Base-by-base conservation (phyloP, 2,113 vertebrate genomes). In the Nanorana parkeri region DNA sequence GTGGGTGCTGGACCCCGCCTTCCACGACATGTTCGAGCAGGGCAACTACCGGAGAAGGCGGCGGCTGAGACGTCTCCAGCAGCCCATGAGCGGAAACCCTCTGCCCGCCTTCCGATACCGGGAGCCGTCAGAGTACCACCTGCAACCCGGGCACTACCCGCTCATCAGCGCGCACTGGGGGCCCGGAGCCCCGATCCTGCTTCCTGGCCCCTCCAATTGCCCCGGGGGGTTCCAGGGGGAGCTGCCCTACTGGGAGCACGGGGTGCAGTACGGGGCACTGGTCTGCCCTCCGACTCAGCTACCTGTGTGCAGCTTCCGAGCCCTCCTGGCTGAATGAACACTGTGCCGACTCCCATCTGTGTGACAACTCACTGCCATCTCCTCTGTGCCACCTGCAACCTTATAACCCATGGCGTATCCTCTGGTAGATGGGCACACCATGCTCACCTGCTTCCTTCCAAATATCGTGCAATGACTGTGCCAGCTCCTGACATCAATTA, bases 1-100 rank as follows among this genome's bases (percentile, higher is more conserved):
- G 54, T 95, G 95, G 95, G 87, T 81, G 15, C 85, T 96, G 79
- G 93, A 95, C 24, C 92, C 54, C 0, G 89, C 93, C 0, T 96
- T 91, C 77, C 90, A 88, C 1, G 90, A 92, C 82, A 93, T 92
- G 93, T 94, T 95, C 72, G 93, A 95, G 58, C 86, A 77, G 32
- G 94, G 94, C 0, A 92, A 94, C 67, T 94, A 90, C 86, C 88
- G 88, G 32, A 88, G 94, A 5, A 83, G 93, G 51, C 90, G 90
- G 79, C 78, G 93, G 21, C 85, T 88, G 77, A 87, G 86, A 82
- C 89, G 88, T 11, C 54, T 13, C 15, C 17, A n/a, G 17, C 24
- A 52, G 17, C 23, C 23, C 16, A 16, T 17, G 1, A 21, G 21
- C 17, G 3, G 2, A 26, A 8, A 29, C 32, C 29, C 65, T 1